phyloP scores from a whole-genome alignment of 2,888 invertebrate genomes.

The Scrobipalpa costella region DNA sequence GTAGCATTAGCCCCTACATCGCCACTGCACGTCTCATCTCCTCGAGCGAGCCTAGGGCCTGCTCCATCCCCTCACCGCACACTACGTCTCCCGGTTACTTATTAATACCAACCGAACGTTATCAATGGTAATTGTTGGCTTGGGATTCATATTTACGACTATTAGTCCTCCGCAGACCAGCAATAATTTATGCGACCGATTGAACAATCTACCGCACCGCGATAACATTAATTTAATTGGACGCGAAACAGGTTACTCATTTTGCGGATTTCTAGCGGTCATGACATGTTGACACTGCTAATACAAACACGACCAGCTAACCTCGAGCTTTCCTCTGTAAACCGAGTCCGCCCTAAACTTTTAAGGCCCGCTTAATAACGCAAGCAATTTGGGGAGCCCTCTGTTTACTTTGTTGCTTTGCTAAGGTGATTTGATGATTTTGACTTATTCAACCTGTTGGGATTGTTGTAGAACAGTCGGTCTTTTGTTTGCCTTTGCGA shows the following conservation, averaged over 20 bases:
- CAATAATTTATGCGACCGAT: slow-evolving; percentile 18
- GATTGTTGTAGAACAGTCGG: slow-evolving; percentile 49
- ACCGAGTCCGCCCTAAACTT: slow-evolving; percentile 76
- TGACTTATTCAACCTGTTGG: slow-evolving; percentile 74
- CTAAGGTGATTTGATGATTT: slow-evolving; percentile 79
- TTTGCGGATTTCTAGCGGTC: slow-evolving; percentile 15
- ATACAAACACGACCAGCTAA: slow-evolving; percentile 71
- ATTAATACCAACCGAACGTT: slow-evolving; percentile 24
- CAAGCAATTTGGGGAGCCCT: slow-evolving; percentile 77
- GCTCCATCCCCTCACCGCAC: slow-evolving; percentile 11
- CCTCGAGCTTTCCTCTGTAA: slow-evolving; percentile 73
- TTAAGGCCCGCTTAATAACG: slow-evolving; percentile 77
- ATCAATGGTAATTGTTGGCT: slow-evolving; percentile 22
- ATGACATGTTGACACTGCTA: slow-evolving; percentile 66
- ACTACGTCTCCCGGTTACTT: slow-evolving; percentile 20
- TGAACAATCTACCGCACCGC: neutral
- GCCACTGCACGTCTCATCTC: slow-evolving; percentile 1
- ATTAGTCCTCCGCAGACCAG: slow-evolving; percentile 21
- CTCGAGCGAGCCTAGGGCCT: neutral
- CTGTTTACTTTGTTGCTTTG: slow-evolving; percentile 75
- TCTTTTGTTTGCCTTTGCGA: slow-evolving; percentile 43
- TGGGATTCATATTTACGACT: slow-evolving; percentile 26
- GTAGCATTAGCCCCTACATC: neutral
- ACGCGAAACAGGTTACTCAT: slow-evolving; percentile 1
- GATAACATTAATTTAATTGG: slow-evolving; percentile 8